A percentile compares a stretch with the other conserved stretches of the same genome.
Conservation (phyloP, 2,888 invertebrate genomes). For the Ptycholaimellus sp. region DNA sequence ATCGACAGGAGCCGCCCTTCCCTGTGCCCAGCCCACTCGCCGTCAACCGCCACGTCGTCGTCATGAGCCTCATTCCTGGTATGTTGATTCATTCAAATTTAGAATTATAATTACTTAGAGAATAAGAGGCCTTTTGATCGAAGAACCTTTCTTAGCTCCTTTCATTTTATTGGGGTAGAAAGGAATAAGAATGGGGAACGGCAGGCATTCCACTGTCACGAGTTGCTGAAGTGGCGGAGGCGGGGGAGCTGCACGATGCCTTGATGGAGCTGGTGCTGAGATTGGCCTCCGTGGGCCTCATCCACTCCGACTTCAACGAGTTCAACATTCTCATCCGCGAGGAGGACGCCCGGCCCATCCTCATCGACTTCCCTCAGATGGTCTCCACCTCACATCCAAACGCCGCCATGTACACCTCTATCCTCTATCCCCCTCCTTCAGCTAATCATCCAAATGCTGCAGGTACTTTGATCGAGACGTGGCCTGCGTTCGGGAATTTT, state of each 20-base stretch:
- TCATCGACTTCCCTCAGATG: constrained; percentile 99
- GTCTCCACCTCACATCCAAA: constrained; percentile 73
- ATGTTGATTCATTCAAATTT: too few species aligned
- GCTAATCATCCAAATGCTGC: constrained; percentile 4
- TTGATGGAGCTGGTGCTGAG: constrained; percentile 73
- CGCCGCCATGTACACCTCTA: constrained; percentile 43
- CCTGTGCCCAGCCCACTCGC: constrained; percentile 84
- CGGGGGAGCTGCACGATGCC: constrained; percentile 51
- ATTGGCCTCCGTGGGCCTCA: constrained; percentile 76
- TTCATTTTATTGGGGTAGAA: too few species aligned
- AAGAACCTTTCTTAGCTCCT: too few species aligned
- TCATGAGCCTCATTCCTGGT: constrained; percentile 66
- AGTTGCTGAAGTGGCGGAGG: constrained; percentile 13
- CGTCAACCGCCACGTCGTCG: constrained; percentile 70
- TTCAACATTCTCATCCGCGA: constrained; percentile 62
- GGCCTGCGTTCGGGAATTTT: constrained; percentile 64
- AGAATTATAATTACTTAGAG: too few species aligned
- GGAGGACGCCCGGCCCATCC: constrained; percentile 49
- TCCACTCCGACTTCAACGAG: constrained; percentile 97
- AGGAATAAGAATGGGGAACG: too few species aligned
- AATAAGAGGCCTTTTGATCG: too few species aligned
- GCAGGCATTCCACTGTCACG: constrained; percentile 29
- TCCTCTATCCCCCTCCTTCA: not conserved
- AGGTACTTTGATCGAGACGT: constrained; percentile 87
- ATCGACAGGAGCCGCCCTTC: constrained; percentile 50